Evolutionary conservation across 2,113 vertebrate species (phyloP).

Genomic region (Egretta garzetta): DNA sequence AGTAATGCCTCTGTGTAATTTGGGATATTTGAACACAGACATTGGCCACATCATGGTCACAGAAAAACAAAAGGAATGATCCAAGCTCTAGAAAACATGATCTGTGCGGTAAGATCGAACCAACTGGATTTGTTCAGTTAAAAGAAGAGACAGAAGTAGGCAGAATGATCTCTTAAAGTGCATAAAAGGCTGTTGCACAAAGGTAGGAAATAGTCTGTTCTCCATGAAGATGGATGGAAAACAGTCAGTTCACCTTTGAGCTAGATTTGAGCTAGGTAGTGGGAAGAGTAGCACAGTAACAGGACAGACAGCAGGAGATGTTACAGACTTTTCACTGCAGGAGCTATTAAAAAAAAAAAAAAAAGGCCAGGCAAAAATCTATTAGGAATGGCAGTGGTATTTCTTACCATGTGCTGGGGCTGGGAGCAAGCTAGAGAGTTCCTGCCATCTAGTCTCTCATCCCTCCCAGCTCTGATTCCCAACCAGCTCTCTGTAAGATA

Average conservation of each 20-base stretch:
- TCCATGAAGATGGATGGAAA: background rate
- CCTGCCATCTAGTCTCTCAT: background rate
- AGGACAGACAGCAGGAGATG: background rate
- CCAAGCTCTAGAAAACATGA: background rate
- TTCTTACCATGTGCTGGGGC: accelerated
- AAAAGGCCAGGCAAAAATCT: background rate
- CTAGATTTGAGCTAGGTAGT: background rate
- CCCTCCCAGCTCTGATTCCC: background rate
- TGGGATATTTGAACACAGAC: background rate
- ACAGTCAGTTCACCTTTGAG: background rate
- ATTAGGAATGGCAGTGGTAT: background rate
- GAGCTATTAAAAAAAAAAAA: background rate
- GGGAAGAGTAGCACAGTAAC: background rate
- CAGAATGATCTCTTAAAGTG: background rate
- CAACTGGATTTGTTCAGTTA: background rate
- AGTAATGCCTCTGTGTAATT: background rate
- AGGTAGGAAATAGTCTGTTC: background rate
- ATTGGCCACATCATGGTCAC: background rate
- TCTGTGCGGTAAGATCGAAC: background rate
- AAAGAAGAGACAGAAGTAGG: background rate
- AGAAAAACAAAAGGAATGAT: background rate
- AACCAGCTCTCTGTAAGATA: background rate
- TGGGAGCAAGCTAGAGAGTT: background rate
- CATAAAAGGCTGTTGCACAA: background rate
- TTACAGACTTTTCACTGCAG: background rate